A percentile compares a stretch with the other conserved stretches of the same genome.
Conservation (phyloP, 2,888 invertebrate species). For the Euzophera pinguis region DNA sequence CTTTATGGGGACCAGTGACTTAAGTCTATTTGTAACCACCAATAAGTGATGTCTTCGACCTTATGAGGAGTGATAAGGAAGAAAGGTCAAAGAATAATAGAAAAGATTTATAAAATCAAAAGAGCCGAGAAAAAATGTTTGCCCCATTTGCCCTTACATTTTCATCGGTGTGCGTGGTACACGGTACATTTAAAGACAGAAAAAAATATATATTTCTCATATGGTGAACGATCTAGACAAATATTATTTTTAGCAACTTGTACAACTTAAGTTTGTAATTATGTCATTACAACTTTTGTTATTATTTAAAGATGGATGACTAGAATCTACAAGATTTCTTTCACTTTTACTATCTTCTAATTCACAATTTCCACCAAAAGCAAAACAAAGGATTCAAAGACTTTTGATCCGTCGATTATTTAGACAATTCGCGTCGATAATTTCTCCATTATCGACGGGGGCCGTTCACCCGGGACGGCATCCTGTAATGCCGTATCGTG, state of each 20-base stretch:
- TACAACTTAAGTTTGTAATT: not conserved
- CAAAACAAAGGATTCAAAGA: slow-evolving; percentile 7
- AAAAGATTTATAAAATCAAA: too few species aligned
- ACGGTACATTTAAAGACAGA: too few species aligned
- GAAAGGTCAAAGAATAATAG: too few species aligned
- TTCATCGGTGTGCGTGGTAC: too few species aligned
- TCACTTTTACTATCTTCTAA: not conserved
- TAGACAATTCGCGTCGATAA: slow-evolving; percentile 36
- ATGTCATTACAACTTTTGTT: not conserved
- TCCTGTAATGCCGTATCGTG: slow-evolving; percentile 37
- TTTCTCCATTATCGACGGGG: slow-evolving; percentile 44
- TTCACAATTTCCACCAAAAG: not conserved
- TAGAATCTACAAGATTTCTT: not conserved
- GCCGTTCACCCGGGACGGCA: slow-evolving; percentile 38
- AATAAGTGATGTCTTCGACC: not conserved
- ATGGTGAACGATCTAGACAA: too few species aligned
- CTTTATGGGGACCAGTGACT: not conserved
- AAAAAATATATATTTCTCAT: too few species aligned
- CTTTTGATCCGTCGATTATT: slow-evolving; percentile 1
- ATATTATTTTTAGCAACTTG: too few species aligned
- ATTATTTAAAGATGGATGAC: not conserved
- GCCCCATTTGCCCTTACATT: too few species aligned
- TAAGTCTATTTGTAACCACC: not conserved
- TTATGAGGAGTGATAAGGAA: not conserved
- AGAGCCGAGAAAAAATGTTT: too few species aligned